Evolutionary conservation across 2,113 vertebrate genomes (phyloP).

Genomic region (Tretioscincus oriximinensis): DNA sequence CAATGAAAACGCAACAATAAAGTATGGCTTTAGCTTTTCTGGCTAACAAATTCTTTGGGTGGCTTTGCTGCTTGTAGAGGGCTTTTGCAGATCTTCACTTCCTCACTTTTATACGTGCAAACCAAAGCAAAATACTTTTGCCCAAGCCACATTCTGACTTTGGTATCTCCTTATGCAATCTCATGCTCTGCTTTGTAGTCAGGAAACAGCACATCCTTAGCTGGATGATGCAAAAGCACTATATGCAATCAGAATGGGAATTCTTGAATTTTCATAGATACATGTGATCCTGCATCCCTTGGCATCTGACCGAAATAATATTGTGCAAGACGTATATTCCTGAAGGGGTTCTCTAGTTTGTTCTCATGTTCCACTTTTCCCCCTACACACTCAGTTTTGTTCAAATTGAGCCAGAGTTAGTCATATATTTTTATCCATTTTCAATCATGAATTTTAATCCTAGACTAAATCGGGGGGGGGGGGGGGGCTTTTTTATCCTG

Average conservation of each 20-base stretch:
- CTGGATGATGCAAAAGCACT: background rate
- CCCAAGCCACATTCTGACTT: background rate
- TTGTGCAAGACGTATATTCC: background rate
- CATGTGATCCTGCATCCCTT: background rate
- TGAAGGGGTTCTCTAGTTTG: constrained; percentile 3
- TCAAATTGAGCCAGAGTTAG: background rate
- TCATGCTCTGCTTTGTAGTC: background rate
- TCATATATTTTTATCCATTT: too few species aligned
- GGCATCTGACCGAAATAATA: background rate
- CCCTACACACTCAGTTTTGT: background rate
- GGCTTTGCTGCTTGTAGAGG: constrained; percentile 3
- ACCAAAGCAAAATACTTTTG: background rate
- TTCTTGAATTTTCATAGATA: background rate
- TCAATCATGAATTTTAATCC: too few species aligned
- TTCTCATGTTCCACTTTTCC: constrained; percentile 5
- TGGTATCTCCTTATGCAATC: background rate
- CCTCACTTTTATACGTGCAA: background rate
- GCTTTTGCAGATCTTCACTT: background rate
- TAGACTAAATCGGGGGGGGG: too few species aligned
- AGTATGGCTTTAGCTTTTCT: background rate
- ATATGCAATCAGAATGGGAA: background rate
- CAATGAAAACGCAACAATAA: background rate
- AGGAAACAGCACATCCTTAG: background rate
- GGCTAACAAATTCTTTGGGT: rapidly evolving
- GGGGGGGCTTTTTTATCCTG: too few species aligned